A percentile compares a stretch with the other conserved stretches of the same genome.
These are phyloP conservation scores for Augochlora pura DNA, from an alignment of 1,140 invertebrate species.

Conservation along the genomic window DNA sequence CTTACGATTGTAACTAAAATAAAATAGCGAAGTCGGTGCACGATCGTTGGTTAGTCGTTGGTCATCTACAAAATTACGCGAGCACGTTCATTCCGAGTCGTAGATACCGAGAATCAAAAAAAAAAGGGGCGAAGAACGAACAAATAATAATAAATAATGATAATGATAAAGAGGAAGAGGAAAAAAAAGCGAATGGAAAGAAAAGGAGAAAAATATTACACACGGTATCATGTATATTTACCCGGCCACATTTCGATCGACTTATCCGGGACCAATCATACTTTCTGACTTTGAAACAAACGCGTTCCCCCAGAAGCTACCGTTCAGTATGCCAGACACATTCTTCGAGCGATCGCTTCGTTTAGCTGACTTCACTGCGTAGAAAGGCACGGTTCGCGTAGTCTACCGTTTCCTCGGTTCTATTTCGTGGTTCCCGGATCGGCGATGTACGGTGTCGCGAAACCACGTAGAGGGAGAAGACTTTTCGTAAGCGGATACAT, in stretches of 20 bases:
- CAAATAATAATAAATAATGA: not conserved
- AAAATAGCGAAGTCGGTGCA: slow-evolving; percentile 29
- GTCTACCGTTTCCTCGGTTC: not conserved
- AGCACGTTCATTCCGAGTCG: slow-evolving; percentile 41
- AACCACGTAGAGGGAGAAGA: slow-evolving; percentile 27
- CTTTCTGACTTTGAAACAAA: slow-evolving; percentile 58
- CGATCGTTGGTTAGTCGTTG: slow-evolving; percentile 46
- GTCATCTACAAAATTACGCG: slow-evolving; percentile 34
- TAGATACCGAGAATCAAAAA: slow-evolving; percentile 41
- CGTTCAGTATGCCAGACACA: slow-evolving; percentile 46
- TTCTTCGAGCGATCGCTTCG: slow-evolving; percentile 30
- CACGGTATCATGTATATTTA: slow-evolving; percentile 58
- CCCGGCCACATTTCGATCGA: slow-evolving; percentile 73
- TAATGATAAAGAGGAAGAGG: too few species aligned
- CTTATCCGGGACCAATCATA: slow-evolving; percentile 76
- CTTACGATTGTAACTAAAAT: slow-evolving; percentile 43
- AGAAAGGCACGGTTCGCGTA: slow-evolving; percentile 30
- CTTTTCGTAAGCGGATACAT: slow-evolving; percentile 15
- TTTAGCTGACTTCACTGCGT: slow-evolving; percentile 31
- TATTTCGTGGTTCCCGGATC: slow-evolving; percentile 44
- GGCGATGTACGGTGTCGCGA: slow-evolving; percentile 47
- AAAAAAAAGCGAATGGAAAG: not conserved
- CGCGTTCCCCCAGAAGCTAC: slow-evolving; percentile 60
- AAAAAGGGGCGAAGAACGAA: not conserved
- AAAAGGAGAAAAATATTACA: slow-evolving; percentile 12